phyloP scores from a whole-genome alignment of 2,113 vertebrate species.

The Alaudala cheleensis region DNA sequence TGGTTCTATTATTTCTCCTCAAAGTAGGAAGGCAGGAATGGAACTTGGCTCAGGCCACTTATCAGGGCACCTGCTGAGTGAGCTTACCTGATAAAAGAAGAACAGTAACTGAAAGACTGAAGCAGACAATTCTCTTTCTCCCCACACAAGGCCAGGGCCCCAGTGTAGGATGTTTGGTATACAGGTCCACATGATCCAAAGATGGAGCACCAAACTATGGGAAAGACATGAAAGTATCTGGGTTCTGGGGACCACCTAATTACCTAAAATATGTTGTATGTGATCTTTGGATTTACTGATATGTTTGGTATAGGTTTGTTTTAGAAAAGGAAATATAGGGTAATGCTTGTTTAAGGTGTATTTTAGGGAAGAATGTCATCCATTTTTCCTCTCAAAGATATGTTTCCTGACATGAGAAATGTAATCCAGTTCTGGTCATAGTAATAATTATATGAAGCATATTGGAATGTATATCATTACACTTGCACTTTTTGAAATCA shows the following conservation, averaged over 20 bases:
- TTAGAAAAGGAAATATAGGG: background rate
- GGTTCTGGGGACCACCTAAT: background rate
- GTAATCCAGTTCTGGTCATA: background rate
- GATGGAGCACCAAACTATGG: background rate
- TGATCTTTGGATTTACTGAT: background rate
- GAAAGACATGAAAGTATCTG: background rate
- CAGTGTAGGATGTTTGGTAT: background rate
- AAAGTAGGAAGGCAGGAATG: background rate
- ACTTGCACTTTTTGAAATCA: background rate
- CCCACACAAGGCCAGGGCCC: accelerated
- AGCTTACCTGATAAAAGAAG: background rate
- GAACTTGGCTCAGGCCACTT: background rate
- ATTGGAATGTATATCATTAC: background rate
- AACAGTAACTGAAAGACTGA: background rate
- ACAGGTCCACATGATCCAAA: background rate
- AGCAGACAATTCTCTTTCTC: background rate
- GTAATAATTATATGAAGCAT: background rate
- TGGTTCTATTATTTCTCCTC: background rate
- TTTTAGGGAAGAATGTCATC: background rate
- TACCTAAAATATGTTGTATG: background rate
- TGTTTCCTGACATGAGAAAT: background rate
- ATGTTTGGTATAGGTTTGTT: background rate
- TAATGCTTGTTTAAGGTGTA: background rate
- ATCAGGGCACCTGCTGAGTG: background rate
- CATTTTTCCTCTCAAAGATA: background rate